These are phyloP conservation scores for Zaprionus camerounensis DNA, from an alignment of 1,140 invertebrate genomes.

Conservation along the genomic window DNA sequence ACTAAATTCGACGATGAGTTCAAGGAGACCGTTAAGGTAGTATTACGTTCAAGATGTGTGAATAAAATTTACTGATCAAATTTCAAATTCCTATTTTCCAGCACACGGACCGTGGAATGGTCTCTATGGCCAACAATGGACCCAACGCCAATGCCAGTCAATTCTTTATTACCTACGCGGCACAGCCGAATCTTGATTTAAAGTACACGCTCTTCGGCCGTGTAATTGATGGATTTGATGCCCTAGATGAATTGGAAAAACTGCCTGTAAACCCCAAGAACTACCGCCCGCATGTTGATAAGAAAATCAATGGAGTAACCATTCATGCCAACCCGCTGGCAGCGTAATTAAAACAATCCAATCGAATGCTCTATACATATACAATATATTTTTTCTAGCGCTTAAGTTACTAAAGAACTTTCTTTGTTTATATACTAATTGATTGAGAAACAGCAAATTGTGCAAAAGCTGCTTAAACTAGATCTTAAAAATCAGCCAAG, in stretches of 20 bases:
- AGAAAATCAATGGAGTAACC: conserved; percentile 93
- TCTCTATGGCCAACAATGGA: conserved; percentile 99
- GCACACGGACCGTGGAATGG: conserved; percentile 94
- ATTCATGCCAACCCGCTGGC: conserved; percentile 99
- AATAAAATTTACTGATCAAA: background rate
- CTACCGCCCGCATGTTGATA: conserved; percentile 93
- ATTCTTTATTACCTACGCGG: conserved; percentile 97
- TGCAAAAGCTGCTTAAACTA: conserved; percentile 71
- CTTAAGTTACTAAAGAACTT: conserved; percentile 56
- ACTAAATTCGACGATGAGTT: conserved; percentile 98
- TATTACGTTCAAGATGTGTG: background rate
- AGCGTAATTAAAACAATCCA: conserved; percentile 84
- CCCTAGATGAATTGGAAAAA: conserved; percentile 98
- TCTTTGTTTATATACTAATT: conserved; percentile 66
- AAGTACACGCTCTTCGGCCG: conserved; percentile 99
- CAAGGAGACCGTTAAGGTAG: conserved; percentile 93
- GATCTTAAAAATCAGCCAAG: conserved; percentile 62
- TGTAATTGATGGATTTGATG: conserved; percentile 98
- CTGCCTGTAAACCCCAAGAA: conserved; percentile 97
- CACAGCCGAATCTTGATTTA: conserved; percentile 97
- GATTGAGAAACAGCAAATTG: conserved; percentile 78
- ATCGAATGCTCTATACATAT: conserved; percentile 40
- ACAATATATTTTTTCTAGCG: conserved; percentile 64
- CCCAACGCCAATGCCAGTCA: conserved; percentile 99
- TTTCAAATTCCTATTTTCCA: conserved; percentile 6